Base-by-base conservation (phyloP, 2,113 vertebrate genomes). In the Phocoena phocoena region DNA sequence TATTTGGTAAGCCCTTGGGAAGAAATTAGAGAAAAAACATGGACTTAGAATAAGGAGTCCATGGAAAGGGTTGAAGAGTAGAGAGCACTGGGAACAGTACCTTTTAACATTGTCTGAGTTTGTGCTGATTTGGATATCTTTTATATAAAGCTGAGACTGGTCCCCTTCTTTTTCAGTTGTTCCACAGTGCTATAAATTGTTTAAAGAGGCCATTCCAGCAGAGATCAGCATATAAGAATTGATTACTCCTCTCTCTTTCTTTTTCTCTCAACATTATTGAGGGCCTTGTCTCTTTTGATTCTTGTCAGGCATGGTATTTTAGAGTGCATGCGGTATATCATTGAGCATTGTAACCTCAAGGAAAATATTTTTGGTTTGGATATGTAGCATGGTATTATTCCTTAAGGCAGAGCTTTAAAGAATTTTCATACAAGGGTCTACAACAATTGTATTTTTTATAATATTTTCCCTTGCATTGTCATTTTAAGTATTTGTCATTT, bases 381-480 rank as follows among this genome's bases (percentile, higher is more conserved):
- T 86, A n/a, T 94, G 89, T 92, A 97, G 96, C 97, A 83, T 93
- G 89, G 38, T 74, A 68, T 95, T 90, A 83, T 85, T 96, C 31
- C 44, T 55, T 74, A 87, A 89, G 76, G 74, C 41, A 89, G 95
- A 92, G 95, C 70, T 93, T 95, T 77, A 93, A 97, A 92, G 62
- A 96, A 96, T 25, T 96, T 96, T 95, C 93, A 89, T 90, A 82
- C 83, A 96, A 84, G 93, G 95, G 93, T 98, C 97, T 98, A 79
- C 88, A 98, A 85, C 93, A 96, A 71, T 98, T 97, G 93, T 90
- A 85, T 96, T 93, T 97, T 97, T 98, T 98, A 91, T 96, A 97
- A 82, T 95, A 58, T 95, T 97, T 98, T 92, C 55, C 25, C 62
- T 95, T 88, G 70, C 81, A 87, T 90, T 96, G 62, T 96, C 76